Evolutionary conservation across 2,888 invertebrate genomes (phyloP).

Genomic region (Neocrepidodera transversa): DNA sequence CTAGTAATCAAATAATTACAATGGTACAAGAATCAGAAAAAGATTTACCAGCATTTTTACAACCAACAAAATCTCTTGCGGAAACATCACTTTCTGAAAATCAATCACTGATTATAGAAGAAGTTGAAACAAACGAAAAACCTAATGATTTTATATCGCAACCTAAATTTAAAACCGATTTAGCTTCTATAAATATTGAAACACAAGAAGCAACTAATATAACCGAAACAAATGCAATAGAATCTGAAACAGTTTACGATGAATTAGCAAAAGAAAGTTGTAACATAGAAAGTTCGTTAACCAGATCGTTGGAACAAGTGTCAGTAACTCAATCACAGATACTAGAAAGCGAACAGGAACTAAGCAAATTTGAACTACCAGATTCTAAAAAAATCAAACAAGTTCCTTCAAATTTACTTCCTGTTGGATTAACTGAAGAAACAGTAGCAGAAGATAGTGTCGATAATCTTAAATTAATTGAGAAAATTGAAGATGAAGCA

Average conservation of each 20-base stretch:
- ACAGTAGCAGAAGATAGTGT: conserved; percentile 60
- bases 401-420: conserved; percentile 62
- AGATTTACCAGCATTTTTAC: conserved; percentile 62
- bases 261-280: conserved; percentile 54
- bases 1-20: conserved; percentile 66
- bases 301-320: conserved; percentile 67
- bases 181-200: conserved; percentile 63
- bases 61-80: conserved; percentile 65
- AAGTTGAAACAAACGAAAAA: conserved; percentile 66
- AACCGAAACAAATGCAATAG: conserved; percentile 68
- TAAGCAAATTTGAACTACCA: conserved; percentile 63
- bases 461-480: conserved; percentile 43
- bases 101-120: conserved; percentile 68
- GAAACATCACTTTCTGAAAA: conserved; percentile 66
- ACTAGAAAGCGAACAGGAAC: conserved; percentile 70
- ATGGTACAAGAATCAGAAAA: conserved; percentile 74
- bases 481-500: conserved; percentile 55
- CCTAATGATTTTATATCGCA: conserved; percentile 63
- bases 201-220: conserved; percentile 71
- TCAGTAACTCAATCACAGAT: conserved; percentile 68
- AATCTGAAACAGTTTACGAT: conserved; percentile 67
- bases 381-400: conserved; percentile 64
- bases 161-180: conserved; percentile 65
- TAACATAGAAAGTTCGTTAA: conserved; percentile 59
- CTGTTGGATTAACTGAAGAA: conserved; percentile 63